Evolutionary conservation across 2,113 vertebrate genomes (phyloP).

Genomic region (Nibea albiflora): DNA sequence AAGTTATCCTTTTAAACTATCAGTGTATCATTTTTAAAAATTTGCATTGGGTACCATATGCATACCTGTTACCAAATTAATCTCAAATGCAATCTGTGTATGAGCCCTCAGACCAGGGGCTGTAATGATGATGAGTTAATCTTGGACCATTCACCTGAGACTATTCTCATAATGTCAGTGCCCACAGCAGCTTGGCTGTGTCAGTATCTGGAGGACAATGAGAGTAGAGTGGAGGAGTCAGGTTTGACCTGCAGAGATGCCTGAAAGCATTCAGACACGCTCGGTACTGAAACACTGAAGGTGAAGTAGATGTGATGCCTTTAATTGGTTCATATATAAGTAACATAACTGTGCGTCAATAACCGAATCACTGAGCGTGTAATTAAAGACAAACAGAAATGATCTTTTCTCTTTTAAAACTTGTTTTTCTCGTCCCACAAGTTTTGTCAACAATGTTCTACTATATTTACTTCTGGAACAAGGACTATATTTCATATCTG

Average conservation of each 20-base stretch:
- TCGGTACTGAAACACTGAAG: background rate
- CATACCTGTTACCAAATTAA: background rate
- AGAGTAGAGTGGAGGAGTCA: background rate
- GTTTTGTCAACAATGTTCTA: background rate
- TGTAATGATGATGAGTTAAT: background rate
- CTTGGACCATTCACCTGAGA: background rate
- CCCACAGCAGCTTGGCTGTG: background rate
- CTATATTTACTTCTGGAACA: background rate
- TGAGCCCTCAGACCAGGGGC: background rate
- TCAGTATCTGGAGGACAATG: background rate
- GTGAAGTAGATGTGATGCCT: background rate
- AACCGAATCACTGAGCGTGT: background rate
- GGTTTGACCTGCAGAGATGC: background rate
- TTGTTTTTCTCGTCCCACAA: background rate
- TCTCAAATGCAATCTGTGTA: background rate
- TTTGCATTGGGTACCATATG: background rate
- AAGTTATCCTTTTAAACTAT: background rate
- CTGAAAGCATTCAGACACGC: background rate
- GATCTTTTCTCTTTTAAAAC: background rate
- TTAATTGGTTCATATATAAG: background rate
- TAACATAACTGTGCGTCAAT: too few relatives aligned
- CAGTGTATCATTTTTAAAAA: background rate
- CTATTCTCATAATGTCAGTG: background rate
- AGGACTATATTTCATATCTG: background rate
- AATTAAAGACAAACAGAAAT: background rate